A percentile compares a stretch with the other conserved stretches of the same genome.
Conservation (phyloP, 1,140 invertebrate genomes). For the Metaphire vulgaris region DNA sequence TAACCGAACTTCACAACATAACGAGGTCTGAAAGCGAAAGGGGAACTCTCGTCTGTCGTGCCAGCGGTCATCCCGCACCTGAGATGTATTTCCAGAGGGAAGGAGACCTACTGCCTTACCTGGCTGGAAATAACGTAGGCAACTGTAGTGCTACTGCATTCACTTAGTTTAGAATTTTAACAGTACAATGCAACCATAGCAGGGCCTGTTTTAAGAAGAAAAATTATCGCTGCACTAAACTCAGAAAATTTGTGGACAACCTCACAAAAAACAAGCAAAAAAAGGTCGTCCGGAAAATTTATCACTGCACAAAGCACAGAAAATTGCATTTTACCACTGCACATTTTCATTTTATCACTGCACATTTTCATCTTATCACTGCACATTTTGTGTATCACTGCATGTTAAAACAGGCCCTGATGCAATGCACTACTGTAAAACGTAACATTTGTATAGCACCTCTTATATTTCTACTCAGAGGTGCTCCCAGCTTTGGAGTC, state of each 20-base stretch:
- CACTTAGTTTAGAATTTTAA: background rate
- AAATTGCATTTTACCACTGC: too few species aligned
- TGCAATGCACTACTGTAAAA: too few species aligned
- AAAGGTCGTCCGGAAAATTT: background rate
- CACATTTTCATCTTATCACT: too few species aligned
- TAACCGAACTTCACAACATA: slow-evolving; percentile 8
- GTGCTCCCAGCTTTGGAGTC: too few species aligned
- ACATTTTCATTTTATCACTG: too few species aligned
- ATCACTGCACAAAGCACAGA: background rate
- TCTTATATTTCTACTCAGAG: too few species aligned
- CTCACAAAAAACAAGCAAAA: background rate
- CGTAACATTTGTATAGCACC: too few species aligned
- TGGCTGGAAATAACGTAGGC: slow-evolving; percentile 25
- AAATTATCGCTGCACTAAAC: background rate
- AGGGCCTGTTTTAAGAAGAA: too few species aligned
- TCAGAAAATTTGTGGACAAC: background rate
- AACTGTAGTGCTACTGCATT: background rate
- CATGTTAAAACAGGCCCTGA: too few species aligned
- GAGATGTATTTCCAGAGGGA: slow-evolving; percentile 23
- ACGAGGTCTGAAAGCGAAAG: slow-evolving; percentile 10
- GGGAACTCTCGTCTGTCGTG: slow-evolving; percentile 11
- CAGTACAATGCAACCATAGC: background rate
- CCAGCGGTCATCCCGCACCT: slow-evolving; percentile 18
- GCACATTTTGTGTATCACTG: too few species aligned
- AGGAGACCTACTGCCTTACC: slow-evolving; percentile 7